Conservation (phyloP, 2,888 invertebrate species). For the Drosophila borealis region DNA sequence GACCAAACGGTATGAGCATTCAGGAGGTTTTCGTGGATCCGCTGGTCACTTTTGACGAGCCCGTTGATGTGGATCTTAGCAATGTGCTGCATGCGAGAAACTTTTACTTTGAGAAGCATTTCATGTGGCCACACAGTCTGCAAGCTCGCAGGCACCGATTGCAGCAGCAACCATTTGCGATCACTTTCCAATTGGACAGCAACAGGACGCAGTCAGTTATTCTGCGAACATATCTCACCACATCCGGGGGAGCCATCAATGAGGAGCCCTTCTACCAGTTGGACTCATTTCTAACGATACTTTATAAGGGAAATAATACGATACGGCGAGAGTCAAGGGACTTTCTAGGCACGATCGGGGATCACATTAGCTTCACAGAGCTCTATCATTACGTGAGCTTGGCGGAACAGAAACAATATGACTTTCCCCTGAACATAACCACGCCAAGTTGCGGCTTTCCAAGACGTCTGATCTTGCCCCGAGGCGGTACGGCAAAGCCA, state of each 20-base stretch:
- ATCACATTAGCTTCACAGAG: constrained; percentile 85
- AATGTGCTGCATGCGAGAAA: constrained; percentile 51
- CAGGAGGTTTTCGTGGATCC: constrained; percentile 87
- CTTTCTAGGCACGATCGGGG: constrained; percentile 85
- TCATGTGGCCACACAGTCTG: constrained; percentile 61
- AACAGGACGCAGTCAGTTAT: constrained; percentile 86
- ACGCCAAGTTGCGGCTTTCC: constrained; percentile 87
- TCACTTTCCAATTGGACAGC: constrained; percentile 87
- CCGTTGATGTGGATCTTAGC: constrained; percentile 87
- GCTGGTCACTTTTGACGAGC: constrained; percentile 89
- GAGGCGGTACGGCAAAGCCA: constrained; percentile 86
- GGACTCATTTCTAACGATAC: constrained; percentile 87
- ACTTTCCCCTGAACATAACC: constrained; percentile 84
- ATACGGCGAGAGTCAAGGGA: constrained; percentile 59
- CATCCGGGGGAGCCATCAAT: constrained; percentile 9
- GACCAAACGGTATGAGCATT: constrained; percentile 87
- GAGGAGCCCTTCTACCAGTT: constrained; percentile 84
- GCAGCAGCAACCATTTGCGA: constrained; percentile 87
- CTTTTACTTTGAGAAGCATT: constrained; percentile 42
- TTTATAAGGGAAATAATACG: constrained; percentile 85
- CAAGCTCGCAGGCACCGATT: constrained; percentile 22
- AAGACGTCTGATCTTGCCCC: constrained; percentile 87
- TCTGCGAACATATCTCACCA: constrained; percentile 87
- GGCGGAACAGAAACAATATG: constrained; percentile 84
- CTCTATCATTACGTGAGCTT: constrained; percentile 85